Base-by-base conservation (phyloP, 2,888 invertebrate species). In the Bursaphelenchus okinawaensis region DNA sequence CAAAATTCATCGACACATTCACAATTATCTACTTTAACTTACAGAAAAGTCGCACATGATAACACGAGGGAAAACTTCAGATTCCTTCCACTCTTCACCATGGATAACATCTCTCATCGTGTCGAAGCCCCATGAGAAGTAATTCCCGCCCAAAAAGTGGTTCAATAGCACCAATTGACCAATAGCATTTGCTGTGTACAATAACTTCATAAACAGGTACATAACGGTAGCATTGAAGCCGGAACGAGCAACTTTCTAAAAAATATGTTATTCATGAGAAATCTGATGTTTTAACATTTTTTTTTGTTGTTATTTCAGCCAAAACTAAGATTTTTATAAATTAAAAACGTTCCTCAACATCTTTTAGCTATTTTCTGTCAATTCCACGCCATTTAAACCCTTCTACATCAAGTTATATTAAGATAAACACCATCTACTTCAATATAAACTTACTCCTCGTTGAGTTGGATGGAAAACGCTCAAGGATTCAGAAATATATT, bases 11-110 rank as follows among this genome's bases (percentile, higher is more conserved):
- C n/a, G n/a, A n/a, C n/a, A n/a, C n/a, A n/a, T n/a, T n/a, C n/a
- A n/a, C n/a, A n/a, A n/a, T n/a, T n/a, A n/a, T n/a, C n/a, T n/a
- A n/a, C n/a, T n/a, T n/a, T n/a, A n/a, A 27, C 65, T 16, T 52
- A 75, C 75, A 55, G 55, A 55, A 67, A 79, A 79, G 62, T 77
- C 77, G 63, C 84, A 84, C 71, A 85, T 71, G 56, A 85, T 84
- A 63, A 84, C 83, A 24, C 84, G 55, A 6, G 84, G 84, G 62
- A 84, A 85, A 28, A 83, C 74, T 7, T 80, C 80, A n/a, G 83
- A 82, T 55, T 83, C 83, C 75, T 80, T 78, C 84, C 83, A 84
- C 58, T 75, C 75, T 8, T 70, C 59, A 9, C 77, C 76, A 19
- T 57, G 31, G 19, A 70, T 16, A 20, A 79, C 58, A 52, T 75